Percentiles rank a stretch among this genome's conserved stretches.
These are phyloP conservation scores for Campoletis sonorensis DNA, from an alignment of 1,140 invertebrate genomes.

Conservation along the genomic window DNA sequence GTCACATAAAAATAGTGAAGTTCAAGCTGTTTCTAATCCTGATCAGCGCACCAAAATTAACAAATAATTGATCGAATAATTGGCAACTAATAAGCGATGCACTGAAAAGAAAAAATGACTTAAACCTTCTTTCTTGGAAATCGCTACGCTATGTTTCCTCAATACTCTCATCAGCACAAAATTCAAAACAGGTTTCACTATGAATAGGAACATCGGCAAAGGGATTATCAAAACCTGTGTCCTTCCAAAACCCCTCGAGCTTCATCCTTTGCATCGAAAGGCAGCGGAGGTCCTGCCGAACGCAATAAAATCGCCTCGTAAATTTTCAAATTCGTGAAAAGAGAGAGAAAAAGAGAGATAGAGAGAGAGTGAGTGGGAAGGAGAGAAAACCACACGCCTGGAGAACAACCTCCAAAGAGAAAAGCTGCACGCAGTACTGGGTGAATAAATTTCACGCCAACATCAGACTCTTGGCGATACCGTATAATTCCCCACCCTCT, in stretches of 20 bases:
- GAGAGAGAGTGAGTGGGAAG: too few relatives aligned
- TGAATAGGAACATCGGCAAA: too few relatives aligned
- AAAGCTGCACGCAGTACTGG: constrained; percentile 3
- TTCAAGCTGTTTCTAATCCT: not conserved
- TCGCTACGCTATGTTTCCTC: too few relatives aligned
- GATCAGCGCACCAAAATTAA: not conserved
- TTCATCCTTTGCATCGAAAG: not conserved
- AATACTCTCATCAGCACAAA: too few relatives aligned
- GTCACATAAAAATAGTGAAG: too few relatives aligned
- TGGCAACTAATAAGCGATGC: too few relatives aligned
- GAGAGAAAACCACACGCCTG: not conserved
- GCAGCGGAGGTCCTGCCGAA: constrained; percentile 50
- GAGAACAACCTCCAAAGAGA: constrained; percentile 1
- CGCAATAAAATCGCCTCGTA: constrained; percentile 57
- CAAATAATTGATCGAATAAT: not conserved
- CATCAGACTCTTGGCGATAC: not conserved
- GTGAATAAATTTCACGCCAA: constrained; percentile 47
- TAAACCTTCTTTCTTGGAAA: too few relatives aligned
- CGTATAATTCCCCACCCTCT: constrained; percentile 17
- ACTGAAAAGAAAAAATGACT: too few relatives aligned
- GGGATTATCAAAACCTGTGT: constrained; percentile 10
- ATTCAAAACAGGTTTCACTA: too few relatives aligned
- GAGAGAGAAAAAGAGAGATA: too few relatives aligned
- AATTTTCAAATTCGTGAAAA: constrained; percentile 54
- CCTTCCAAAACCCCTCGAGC: not conserved